Evolutionary conservation across 2,113 vertebrate genomes (phyloP).

Genomic region (Condylura cristata): DNA sequence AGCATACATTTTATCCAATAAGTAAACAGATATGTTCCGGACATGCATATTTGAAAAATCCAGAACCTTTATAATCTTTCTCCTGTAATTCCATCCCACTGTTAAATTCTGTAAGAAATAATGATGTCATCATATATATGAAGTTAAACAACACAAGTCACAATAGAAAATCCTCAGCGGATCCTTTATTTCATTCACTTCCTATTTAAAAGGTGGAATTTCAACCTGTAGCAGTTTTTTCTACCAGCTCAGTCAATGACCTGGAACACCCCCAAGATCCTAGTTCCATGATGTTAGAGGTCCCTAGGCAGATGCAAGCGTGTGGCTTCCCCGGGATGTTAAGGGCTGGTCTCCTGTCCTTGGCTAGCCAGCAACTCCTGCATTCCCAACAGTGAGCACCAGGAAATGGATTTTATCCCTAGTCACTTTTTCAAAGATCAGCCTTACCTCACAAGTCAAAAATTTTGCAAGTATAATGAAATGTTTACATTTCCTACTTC

Average conservation of each 20-base stretch:
- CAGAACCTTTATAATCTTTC: neutral
- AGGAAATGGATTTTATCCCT: neutral
- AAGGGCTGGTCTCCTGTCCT: neutral
- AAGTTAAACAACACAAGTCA: constrained; percentile 55
- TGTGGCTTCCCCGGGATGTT: accelerated
- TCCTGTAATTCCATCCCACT: neutral
- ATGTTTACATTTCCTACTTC: neutral
- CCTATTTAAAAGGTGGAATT: neutral
- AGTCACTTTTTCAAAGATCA: constrained; percentile 32
- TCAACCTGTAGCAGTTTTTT: neutral
- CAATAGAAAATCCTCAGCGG: neutral
- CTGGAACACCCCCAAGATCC: neutral
- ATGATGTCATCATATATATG: neutral
- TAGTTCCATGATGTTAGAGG: neutral
- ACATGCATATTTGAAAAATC: neutral
- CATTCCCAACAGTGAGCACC: neutral
- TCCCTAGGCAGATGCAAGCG: neutral
- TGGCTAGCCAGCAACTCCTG: neutral
- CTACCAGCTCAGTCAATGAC: neutral
- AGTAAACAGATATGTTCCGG: neutral
- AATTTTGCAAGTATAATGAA: constrained; percentile 52
- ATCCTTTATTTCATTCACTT: constrained; percentile 71
- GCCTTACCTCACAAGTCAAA: neutral
- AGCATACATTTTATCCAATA: neutral
- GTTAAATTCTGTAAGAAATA: neutral